Conservation (phyloP, 2,113 vertebrate species). For the Microtus richardsoni region DNA sequence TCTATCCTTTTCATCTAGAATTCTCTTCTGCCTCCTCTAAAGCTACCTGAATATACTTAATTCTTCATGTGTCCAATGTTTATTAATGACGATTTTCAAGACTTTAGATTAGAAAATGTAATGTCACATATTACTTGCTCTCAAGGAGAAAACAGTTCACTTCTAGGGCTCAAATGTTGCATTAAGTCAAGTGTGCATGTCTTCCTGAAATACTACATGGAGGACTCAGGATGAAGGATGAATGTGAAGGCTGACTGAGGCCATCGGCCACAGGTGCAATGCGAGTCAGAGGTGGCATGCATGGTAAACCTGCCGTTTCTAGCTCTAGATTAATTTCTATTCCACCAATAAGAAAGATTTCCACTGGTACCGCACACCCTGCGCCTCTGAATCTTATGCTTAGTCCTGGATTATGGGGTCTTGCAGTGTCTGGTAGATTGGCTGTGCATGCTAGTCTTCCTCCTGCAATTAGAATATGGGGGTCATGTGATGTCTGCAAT, state of each 20-base stretch:
- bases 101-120: neutral
- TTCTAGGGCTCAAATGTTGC: conserved; percentile 4
- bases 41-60: neutral
- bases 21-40: conserved; percentile 3
- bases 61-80: neutral
- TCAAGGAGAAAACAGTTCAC: neutral
- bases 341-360: neutral
- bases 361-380: neutral
- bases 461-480: neutral
- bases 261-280: neutral
- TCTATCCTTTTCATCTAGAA: neutral
- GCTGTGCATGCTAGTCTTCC: neutral
- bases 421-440: neutral
- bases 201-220: neutral
- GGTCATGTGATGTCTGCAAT: neutral
- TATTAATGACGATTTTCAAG: neutral
- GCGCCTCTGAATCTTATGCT: neutral
- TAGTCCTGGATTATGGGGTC: neutral
- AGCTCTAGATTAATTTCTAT: neutral
- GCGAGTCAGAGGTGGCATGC: neutral
- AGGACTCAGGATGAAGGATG: neutral
- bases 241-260: neutral
- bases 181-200: neutral
- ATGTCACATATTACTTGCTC: neutral
- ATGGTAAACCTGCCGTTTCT: neutral